These are phyloP conservation scores for Copidosoma floridanum DNA, from an alignment of 1,140 invertebrate species.

Conservation along the genomic window DNA sequence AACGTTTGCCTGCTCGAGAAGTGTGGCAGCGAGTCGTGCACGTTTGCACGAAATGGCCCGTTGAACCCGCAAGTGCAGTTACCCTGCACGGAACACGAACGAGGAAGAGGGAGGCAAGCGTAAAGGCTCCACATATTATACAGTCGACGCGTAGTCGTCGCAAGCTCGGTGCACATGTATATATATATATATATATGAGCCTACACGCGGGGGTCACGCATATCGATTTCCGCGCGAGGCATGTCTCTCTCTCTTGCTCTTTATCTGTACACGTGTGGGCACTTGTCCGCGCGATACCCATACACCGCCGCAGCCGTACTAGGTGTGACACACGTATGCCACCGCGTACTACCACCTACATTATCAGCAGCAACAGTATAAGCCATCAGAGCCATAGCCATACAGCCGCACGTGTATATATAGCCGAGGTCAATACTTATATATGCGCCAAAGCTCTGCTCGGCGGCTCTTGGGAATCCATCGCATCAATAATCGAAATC, in stretches of 20 bases:
- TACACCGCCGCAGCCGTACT: too few species aligned
- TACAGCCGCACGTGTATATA: conserved; percentile 3
- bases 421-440: conserved; percentile 30
- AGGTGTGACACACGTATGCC: neutral
- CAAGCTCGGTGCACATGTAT: too few species aligned
- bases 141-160: too few species aligned
- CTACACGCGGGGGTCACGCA: conserved; percentile 1
- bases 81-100: too few species aligned
- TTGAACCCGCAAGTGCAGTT: too few species aligned
- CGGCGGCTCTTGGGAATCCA: conserved; percentile 24
- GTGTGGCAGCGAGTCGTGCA: too few species aligned
- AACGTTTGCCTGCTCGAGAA: too few species aligned
- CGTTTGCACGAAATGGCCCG: too few species aligned
- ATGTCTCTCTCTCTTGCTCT: neutral
- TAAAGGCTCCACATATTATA: too few species aligned
- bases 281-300: conserved; percentile 6
- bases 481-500: conserved; percentile 27
- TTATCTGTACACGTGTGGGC: neutral
- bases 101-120: neutral
- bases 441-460: conserved; percentile 6
- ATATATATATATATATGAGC: too few species aligned
- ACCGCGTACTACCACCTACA: neutral
- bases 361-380: too few species aligned
- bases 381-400: too few species aligned
- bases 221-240: conserved; percentile 22